Evolutionary conservation across 2,113 vertebrate species (phyloP), one percentile per base, ranked within the genome.

Genomic region (Argyrosomus japonicus): DNA sequence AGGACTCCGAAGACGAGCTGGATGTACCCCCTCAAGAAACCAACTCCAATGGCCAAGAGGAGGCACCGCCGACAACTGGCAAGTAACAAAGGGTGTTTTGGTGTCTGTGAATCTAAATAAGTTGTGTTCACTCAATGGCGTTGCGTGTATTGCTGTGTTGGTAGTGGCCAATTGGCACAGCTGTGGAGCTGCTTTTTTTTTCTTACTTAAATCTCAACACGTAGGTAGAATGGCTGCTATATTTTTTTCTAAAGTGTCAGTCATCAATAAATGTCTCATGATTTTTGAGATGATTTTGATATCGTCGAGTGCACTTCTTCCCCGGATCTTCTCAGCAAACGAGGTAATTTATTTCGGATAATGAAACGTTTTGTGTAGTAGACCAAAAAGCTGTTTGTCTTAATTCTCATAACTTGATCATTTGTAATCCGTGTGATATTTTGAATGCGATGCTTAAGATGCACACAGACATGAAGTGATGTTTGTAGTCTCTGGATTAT

Each of bases 1-100:
- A 96, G 93, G 94, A 96, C 48, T 92, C 95, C 70, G 82, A 82
- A 87, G 92, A 89, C 89, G 96, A 95, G 91, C 86, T 95, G 93
- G 93, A 96, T 91, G 92, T 92, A 86, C 89, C 94, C 93, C 94
- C 92, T 78, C 85, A 88, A 94, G 93, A 94, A 92, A 89, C 78
- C 61, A 86, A 85, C 64, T 85, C 93, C 71, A 93, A 91, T 83
- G 92, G 91, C 75, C 91, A 87, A 78, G 91, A 93, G 84, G 91
- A 94, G 89, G 89, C 92, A 89, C 87, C 92, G 76, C 89, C 88
- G 87, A 94, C 91, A 90, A 91, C 93, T 89, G 94, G 95, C 92
- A 93, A 95, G 95, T 94, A 94, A 94, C 94, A 94, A 94, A 93
- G 91, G 87, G 40, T 93, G 92, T 92, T 91, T 93, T 89, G 91